Base-by-base conservation (phyloP, 2,113 vertebrate genomes). In the Cyanoderma ruficeps region DNA sequence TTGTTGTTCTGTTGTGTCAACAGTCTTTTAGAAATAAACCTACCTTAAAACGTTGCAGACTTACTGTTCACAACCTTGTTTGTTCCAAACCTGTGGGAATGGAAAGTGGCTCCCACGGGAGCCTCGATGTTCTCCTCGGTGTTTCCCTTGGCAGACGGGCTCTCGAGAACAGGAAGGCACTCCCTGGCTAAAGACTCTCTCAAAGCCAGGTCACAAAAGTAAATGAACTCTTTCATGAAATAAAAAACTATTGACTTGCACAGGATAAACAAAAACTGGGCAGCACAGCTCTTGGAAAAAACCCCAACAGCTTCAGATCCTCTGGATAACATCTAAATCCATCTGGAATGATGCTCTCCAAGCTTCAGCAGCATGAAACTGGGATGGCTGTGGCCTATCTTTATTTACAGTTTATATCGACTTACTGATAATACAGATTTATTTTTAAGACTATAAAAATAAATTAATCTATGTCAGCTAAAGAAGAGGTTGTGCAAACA, bases 101-200 rank as follows among this genome's bases (percentile, higher is more conserved):
- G 91, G 94, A 89, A n/a, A 93, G 91, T 11, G 1, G 89, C 97
- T 97, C 95, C 78, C 81, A 90, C 74, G 21, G 21, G 97, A 95
- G 93, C 96, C 97, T 90, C 88, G 70, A 68, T 92, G 94, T 96
- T 97, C 97, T 97, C 63, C 39, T 95, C 41, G 77, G 87, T 97
- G 95, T 98, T 98, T 97, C 97, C 95, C 97, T 97, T 98, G 98
- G 97, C 98, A 98, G 89, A 70, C 8, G 6, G 39, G 39, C 96
- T 97, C 94, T 63, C 94, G 97, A 96, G 97, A 98, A 98, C 97
- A 97, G 97, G 97, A 98, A 97, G 97, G 96, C 96, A 96, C 96
- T 98, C 97, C 97, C 97, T 96, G 91, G 84, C 95, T 97, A 78
- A 95, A 94, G 95, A 94, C 96, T 90, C 67, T 90, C 93, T 92